phyloP scores from a whole-genome alignment of 2,888 invertebrate genomes.

The Epinotia ramella region DNA sequence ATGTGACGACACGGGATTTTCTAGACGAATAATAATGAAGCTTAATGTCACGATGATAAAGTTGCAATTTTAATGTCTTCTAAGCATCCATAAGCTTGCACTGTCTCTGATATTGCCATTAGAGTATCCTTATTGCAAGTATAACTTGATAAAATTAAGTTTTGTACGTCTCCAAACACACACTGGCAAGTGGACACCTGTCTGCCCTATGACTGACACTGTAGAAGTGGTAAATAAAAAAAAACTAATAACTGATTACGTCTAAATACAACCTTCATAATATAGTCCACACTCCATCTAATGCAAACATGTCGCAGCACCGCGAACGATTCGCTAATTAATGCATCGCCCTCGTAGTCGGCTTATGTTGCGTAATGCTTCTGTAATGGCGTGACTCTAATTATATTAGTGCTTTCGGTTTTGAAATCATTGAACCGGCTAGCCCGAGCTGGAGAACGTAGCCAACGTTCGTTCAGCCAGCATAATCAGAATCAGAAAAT shows the following conservation, averaged over 20 bases:
- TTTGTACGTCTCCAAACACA: no score
- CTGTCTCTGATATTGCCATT: no score
- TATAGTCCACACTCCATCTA: not conserved
- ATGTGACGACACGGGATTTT: not conserved
- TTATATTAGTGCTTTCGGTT: slow-evolving; percentile 46
- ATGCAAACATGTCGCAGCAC: slow-evolving; percentile 24
- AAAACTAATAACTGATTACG: not conserved
- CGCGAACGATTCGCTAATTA: slow-evolving; percentile 56
- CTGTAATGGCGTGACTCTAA: slow-evolving; percentile 47
- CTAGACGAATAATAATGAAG: not conserved
- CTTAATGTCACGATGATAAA: not conserved
- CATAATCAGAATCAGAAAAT: no score
- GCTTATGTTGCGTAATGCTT: slow-evolving; percentile 56
- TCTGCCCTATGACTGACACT: not conserved
- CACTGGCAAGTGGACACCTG: not conserved
- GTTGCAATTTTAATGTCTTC: not conserved
- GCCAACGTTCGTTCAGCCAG: not conserved
- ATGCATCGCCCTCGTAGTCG: slow-evolving; percentile 47
- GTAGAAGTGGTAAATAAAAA: not conserved
- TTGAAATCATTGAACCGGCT: slow-evolving; percentile 46
- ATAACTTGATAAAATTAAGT: no score
- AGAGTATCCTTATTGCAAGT: no score
- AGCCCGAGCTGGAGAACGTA: not conserved
- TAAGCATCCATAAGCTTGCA: no score
- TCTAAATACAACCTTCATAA: not conserved